phyloP scores from a whole-genome alignment of 2,797 vertebrate species.

The Melanotaenia trifasciata region DNA sequence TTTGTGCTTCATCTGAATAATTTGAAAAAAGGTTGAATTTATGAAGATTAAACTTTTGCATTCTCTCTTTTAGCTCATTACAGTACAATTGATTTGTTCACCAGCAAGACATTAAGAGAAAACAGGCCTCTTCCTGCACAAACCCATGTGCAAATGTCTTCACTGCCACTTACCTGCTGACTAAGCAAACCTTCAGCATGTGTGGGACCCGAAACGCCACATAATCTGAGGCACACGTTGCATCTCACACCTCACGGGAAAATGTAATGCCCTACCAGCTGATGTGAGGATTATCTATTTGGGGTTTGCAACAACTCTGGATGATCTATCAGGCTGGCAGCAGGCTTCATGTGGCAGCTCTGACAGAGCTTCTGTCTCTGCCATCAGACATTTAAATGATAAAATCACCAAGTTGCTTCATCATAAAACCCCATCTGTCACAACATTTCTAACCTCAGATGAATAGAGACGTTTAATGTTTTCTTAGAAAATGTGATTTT shows the following conservation, averaged over 20 bases:
- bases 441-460: slow-evolving; percentile 10
- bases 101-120: slow-evolving; percentile 27
- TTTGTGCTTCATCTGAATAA: slow-evolving; percentile 26
- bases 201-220: slow-evolving; percentile 47
- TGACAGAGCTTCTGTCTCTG: slow-evolving; percentile 29
- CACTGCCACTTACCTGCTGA: slow-evolving; percentile 36
- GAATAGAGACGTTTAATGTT: neutral
- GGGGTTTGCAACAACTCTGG: slow-evolving; percentile 54
- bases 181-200: slow-evolving; percentile 57
- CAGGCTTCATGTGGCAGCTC: slow-evolving; percentile 14
- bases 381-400: slow-evolving; percentile 32
- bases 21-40: slow-evolving; percentile 13
- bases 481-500: slow-evolving; percentile 6
- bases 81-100: slow-evolving; percentile 43
- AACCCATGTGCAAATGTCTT: slow-evolving; percentile 63
- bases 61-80: slow-evolving; percentile 19
- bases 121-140: slow-evolving; percentile 30
- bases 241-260: slow-evolving; percentile 50
- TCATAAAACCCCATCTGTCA: slow-evolving; percentile 8
- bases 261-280: slow-evolving; percentile 40
- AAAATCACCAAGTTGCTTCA: slow-evolving; percentile 12
- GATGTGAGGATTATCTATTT: slow-evolving; percentile 64
- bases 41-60: slow-evolving; percentile 42
- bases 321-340: slow-evolving; percentile 60
- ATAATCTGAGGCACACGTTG: slow-evolving; percentile 43